Evolutionary conservation across 1,140 invertebrate species (phyloP).

Genomic region (Mesaphorura yosii): DNA sequence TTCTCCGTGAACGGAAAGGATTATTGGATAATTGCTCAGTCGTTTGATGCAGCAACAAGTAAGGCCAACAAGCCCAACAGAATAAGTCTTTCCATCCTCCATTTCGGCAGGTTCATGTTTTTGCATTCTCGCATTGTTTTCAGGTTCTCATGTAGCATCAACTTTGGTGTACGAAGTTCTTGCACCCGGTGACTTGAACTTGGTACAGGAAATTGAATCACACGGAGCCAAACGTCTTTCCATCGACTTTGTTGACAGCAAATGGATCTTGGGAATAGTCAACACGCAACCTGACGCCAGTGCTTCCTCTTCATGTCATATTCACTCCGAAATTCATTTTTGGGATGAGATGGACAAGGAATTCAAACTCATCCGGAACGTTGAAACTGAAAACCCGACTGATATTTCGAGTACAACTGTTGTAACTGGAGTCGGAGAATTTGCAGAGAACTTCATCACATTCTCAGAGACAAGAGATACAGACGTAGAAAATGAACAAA

Average conservation of each 20-base stretch:
- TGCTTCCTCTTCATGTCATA: no score
- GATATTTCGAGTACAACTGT: no score
- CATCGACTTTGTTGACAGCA: neutral
- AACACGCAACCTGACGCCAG: no score
- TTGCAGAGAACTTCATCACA: no score
- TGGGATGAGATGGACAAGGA: conserved; percentile 1
- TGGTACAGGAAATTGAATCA: conserved; percentile 2
- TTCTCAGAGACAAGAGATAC: no score
- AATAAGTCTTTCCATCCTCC: neutral
- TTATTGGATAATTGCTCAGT: conserved; percentile 10
- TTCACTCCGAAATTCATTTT: no score
- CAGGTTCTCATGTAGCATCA: neutral
- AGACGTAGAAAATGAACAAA: no score
- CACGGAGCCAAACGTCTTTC: conserved; percentile 7
- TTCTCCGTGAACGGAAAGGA: neutral
- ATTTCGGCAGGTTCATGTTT: neutral
- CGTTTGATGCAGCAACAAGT: neutral
- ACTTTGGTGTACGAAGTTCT: neutral
- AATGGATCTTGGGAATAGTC: conserved; percentile 13
- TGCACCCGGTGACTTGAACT: neutral
- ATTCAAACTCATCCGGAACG: neutral
- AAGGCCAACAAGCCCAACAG: neutral
- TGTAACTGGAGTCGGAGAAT: no score
- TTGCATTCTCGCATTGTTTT: neutral
- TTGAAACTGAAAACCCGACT: no score